A percentile compares a stretch with the other conserved stretches of the same genome.
Evolutionary conservation across 1,140 invertebrate genomes (phyloP).

Genomic region (Hormaphis cornu): DNA sequence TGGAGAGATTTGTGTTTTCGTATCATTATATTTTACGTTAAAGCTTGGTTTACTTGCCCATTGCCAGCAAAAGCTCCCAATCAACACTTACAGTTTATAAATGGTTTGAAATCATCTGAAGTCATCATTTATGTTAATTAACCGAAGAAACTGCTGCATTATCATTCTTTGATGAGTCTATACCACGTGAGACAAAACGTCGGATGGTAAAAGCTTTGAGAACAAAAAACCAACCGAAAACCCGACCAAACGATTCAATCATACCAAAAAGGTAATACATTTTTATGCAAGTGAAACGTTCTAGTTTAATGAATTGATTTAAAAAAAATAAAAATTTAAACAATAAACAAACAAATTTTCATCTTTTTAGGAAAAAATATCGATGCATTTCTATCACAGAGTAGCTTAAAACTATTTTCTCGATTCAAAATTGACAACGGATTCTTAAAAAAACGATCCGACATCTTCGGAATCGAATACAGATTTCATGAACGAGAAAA

Average conservation of each 20-base stretch:
- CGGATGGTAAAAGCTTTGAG: background rate
- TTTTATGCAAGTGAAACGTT: background rate
- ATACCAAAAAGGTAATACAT: background rate
- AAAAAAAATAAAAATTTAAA: background rate
- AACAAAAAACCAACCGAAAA: background rate
- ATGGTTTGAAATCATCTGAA: slow-evolving; percentile 28
- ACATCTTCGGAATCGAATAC: background rate
- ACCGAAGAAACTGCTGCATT: slow-evolving; percentile 4
- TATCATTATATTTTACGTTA: slow-evolving; percentile 33
- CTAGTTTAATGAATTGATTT: background rate
- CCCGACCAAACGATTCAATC: background rate
- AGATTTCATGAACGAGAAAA: background rate
- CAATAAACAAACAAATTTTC: background rate
- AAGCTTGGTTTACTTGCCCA: slow-evolving; percentile 33
- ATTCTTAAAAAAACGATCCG: slow-evolving; percentile 2
- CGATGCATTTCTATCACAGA: background rate
- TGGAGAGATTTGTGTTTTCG: slow-evolving; percentile 32
- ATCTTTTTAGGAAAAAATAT: background rate
- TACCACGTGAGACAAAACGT: background rate
- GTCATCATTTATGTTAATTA: slow-evolving; percentile 19
- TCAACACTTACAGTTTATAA: slow-evolving; percentile 33
- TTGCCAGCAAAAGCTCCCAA: slow-evolving; percentile 22
- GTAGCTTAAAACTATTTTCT: no score
- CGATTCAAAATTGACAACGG: background rate
- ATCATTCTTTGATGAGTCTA: slow-evolving; percentile 1